These are phyloP conservation scores for Nipponacmea schrenckii DNA, from an alignment of 2,888 invertebrate genomes.

Conservation along the genomic window DNA sequence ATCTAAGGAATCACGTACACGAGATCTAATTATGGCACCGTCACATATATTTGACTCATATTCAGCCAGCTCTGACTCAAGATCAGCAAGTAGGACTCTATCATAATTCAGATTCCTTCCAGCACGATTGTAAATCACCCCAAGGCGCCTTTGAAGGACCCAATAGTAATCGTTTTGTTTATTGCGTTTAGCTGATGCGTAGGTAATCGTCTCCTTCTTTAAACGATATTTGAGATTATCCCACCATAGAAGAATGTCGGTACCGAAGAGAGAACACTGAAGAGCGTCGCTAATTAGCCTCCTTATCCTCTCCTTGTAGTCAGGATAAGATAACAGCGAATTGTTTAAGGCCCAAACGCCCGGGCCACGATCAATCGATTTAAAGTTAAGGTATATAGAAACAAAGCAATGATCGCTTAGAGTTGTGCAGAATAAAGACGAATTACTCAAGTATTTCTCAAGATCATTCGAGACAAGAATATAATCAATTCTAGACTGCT, in stretches of 20 bases:
- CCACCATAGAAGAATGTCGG: not conserved
- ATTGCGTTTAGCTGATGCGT: not conserved
- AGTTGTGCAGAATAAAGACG: not conserved
- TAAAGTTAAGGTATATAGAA: not conserved
- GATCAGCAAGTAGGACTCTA: not conserved
- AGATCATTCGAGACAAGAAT: not conserved
- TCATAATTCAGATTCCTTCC: not conserved
- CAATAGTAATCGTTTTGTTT: not conserved
- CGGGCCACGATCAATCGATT: not conserved
- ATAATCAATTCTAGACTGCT: not conserved
- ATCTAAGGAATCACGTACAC: not conserved
- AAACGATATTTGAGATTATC: not conserved
- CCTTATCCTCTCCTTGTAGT: not conserved
- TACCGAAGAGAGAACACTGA: not conserved
- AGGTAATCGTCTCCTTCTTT: not conserved
- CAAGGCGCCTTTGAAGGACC: not conserved
- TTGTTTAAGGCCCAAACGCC: not conserved
- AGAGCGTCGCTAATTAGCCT: not conserved
- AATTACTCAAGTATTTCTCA: not conserved
- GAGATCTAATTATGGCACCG: not conserved
- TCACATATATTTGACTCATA: not conserved
- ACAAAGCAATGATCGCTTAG: not conserved
- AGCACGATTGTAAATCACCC: not conserved
- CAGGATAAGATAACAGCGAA: not conserved
- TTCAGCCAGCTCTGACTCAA: not conserved